phyloP scores from a whole-genome alignment of 2,888 invertebrate species.

The Xestoiulus laeticollis region DNA sequence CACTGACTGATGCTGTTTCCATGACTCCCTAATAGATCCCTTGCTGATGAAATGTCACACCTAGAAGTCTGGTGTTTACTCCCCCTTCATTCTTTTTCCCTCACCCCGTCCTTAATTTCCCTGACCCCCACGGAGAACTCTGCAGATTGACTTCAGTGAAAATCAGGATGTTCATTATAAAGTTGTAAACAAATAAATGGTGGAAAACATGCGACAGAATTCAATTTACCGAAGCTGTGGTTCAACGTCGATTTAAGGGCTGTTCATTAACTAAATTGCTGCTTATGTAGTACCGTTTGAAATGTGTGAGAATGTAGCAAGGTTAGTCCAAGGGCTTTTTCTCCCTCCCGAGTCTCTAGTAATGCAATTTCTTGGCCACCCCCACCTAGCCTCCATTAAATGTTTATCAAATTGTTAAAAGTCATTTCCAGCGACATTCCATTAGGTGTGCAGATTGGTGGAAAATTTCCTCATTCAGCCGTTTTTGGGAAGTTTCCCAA shows the following conservation, averaged over 20 bases:
- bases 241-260: neutral
- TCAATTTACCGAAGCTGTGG: neutral
- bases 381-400: neutral
- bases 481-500: neutral
- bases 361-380: neutral
- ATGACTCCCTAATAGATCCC: neutral
- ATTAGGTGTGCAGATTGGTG: conserved; percentile 4
- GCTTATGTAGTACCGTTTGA: neutral
- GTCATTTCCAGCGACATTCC: conserved; percentile 29
- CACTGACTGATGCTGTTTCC: neutral
- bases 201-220: neutral
- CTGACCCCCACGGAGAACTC: neutral
- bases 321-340: neutral
- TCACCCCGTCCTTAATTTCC: neutral
- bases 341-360: neutral
- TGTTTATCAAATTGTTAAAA: conserved; percentile 15
- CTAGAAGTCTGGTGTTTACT: neutral
- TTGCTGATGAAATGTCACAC: neutral
- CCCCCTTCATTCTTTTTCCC: neutral
- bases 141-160: neutral
- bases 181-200: conserved; percentile 16
- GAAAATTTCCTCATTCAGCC: conserved; percentile 24
- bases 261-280: neutral
- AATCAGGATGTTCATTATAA: neutral
- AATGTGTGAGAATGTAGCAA: neutral